Base-by-base conservation (phyloP, 2,797 vertebrate species). In the Numenius phaeopus region DNA sequence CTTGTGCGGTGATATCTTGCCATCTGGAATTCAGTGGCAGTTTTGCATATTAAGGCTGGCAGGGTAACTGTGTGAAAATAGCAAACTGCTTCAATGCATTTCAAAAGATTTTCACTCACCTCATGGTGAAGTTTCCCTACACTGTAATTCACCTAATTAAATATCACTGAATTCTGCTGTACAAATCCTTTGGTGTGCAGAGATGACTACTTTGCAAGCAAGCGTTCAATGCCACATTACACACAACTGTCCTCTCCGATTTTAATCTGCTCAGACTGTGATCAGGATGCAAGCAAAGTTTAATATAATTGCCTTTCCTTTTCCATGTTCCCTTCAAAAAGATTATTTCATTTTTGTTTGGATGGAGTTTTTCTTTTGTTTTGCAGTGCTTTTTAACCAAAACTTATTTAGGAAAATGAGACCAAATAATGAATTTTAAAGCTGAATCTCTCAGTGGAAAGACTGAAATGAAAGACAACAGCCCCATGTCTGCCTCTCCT, bases 21-120 rank as follows among this genome's bases (percentile, higher is more conserved):
- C 94, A 93, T 96, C 94, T 95, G 94, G 95, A 95, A 95, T 89
- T 95, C 92, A 89, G 81, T 19, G 87, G 88, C 87, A 93, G 86
- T 79, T 97, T 95, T 96, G 83, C 94, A 93, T 97, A 96, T 95
- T 91, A 95, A 95, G 95, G 84, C 67, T 95, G 90, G 93, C 88
- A 96, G 84, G 40, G 79, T 93, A 91, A 95, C 87, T 65, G 86
- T 90, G 92, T 88, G 89, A 97, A 97, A 95, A 92, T 42, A 96
- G 88, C 84, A 92, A 93, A 93, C 83, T 80, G 95, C 91, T 96
- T 95, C 83, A 92, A 62, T 81, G 58, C 81, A 55, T 95, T 94
- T 93, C 84, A 91, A 93, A 94, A 88, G 93, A 87, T 61, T 91
- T 96, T 83, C 58, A 86, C 62, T 91, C 76, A 91, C 76, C 75